phyloP scores from a whole-genome alignment of 37 sponge, comb jelly and placozoan genomes.

The Ephydatia muelleri region DNA sequence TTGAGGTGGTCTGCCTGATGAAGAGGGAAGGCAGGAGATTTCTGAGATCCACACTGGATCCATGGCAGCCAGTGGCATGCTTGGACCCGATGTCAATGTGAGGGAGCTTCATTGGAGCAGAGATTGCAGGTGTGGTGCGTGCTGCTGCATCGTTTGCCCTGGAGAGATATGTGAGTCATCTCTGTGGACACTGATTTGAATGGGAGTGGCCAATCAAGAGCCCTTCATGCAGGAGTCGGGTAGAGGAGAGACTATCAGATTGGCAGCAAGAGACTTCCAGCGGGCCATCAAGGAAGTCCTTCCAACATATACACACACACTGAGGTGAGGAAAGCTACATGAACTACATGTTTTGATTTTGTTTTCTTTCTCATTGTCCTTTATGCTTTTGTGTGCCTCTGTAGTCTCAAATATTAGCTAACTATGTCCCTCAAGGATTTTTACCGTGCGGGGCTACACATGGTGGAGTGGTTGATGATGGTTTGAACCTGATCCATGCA shows the following conservation, averaged over 20 bases:
- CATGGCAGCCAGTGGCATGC: constrained; percentile 56
- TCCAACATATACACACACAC: constrained; percentile 73
- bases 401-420: constrained; percentile 30
- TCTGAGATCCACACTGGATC: constrained; percentile 84
- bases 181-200: neutral
- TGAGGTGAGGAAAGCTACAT: constrained; percentile 15
- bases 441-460: constrained; percentile 51
- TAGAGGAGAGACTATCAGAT: neutral
- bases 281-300: constrained; percentile 15
- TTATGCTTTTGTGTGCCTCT: neutral
- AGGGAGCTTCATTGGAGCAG: constrained; percentile 86
- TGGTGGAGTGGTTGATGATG: constrained; percentile 13
- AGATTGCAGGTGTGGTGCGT: constrained; percentile 89
- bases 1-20: constrained; percentile 85
- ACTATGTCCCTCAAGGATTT: constrained; percentile 48
- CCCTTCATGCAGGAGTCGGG: neutral
- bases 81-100: constrained; percentile 57
- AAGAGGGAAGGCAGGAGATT: constrained; percentile 79
- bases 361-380: neutral
- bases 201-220: neutral
- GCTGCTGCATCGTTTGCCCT: constrained; percentile 77
- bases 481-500: constrained; percentile 42
- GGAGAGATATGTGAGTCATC: constrained; percentile 48
- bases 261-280: constrained; percentile 47
- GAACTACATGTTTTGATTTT: neutral